Conservation (phyloP, 2,797 vertebrate species). For the Sciurus vulgaris region DNA sequence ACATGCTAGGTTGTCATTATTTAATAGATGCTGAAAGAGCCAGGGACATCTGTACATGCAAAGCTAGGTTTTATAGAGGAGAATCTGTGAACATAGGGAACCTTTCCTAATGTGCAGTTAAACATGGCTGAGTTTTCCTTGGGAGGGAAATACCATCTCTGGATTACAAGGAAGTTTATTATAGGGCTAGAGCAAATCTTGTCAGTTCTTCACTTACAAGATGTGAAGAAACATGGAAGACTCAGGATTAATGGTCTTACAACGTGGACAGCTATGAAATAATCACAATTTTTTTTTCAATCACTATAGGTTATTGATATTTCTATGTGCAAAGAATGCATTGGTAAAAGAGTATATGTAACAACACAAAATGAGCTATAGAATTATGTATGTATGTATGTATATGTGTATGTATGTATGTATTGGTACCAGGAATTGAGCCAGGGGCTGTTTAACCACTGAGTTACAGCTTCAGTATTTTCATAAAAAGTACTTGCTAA, state of each 20-base stretch:
- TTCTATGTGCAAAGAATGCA: background rate
- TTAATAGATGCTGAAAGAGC: background rate
- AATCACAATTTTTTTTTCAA: background rate
- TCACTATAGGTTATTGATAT: background rate
- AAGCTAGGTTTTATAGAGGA: background rate
- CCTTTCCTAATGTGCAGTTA: background rate
- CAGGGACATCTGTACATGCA: background rate
- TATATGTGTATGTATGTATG: background rate
- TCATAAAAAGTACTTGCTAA: too few relatives aligned
- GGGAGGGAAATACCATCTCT: background rate
- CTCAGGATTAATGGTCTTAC: background rate
- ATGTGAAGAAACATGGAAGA: background rate
- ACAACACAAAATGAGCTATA: background rate
- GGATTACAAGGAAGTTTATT: background rate
- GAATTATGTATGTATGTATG: background rate
- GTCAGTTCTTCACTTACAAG: background rate
- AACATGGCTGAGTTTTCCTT: background rate
- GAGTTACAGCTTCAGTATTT: too few relatives aligned
- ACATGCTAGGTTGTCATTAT: background rate
- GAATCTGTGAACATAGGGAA: background rate
- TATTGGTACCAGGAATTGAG: too few relatives aligned
- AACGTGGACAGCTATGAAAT: background rate
- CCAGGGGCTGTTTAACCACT: too few relatives aligned
- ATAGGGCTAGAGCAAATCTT: background rate
- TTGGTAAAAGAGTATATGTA: constrained; percentile 30